Evolutionary conservation across 1,140 invertebrate genomes (phyloP).

Genomic region (Drosophila asahinai): DNA sequence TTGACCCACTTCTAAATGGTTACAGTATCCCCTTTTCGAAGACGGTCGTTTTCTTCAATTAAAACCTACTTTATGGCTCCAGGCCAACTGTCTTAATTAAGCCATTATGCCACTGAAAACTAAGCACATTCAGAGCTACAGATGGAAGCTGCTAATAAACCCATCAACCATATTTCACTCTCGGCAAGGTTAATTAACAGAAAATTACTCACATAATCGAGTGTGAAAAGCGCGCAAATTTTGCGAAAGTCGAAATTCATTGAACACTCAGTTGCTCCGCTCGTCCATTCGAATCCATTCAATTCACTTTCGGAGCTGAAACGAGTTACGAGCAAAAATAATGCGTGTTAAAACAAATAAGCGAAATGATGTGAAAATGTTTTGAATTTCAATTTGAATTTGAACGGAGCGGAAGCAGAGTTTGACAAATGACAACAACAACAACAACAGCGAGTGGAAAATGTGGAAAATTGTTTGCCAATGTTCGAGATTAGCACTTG

Average conservation of each 20-base stretch:
- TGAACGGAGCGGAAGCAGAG: constrained; percentile 49
- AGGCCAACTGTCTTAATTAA: constrained; percentile 26
- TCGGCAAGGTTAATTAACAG: constrained; percentile 35
- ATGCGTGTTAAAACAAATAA: constrained; percentile 56
- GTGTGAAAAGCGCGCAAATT: constrained; percentile 54
- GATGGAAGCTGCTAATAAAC: constrained; percentile 5
- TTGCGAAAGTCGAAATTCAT: constrained; percentile 48
- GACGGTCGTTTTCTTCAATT: constrained; percentile 8
- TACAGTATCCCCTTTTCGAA: not conserved
- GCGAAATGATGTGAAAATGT: constrained; percentile 31
- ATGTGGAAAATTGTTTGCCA: constrained; percentile 48
- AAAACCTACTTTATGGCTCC: constrained; percentile 12
- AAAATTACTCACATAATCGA: constrained; percentile 60
- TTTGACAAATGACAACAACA: constrained; percentile 64
- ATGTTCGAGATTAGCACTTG: constrained; percentile 72
- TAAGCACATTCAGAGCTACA: constrained; percentile 20
- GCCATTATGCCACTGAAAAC: constrained; percentile 17
- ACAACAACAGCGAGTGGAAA: constrained; percentile 19
- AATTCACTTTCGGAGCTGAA: constrained; percentile 34
- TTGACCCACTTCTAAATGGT: constrained; percentile 15
- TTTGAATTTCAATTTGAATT: constrained; percentile 11
- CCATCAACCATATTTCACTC: not conserved
- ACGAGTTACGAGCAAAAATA: constrained; percentile 27
- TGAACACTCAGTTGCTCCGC: constrained; percentile 26
- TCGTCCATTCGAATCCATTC: constrained; percentile 29